Evolutionary conservation across 2,797 vertebrate genomes (phyloP).

Genomic region (Sternotherus odoratus): DNA sequence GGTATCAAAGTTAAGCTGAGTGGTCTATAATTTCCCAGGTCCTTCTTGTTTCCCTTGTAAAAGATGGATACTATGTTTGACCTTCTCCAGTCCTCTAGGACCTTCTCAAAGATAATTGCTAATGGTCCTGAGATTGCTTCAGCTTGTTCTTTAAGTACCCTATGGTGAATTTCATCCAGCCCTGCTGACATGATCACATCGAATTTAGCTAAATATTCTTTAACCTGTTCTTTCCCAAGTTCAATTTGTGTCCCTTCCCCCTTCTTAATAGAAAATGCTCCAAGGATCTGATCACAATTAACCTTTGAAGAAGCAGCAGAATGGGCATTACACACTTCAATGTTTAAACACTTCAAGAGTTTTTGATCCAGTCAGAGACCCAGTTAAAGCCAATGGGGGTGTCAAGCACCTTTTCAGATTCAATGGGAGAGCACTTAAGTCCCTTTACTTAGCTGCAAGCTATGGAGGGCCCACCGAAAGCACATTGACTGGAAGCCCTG

Average conservation of each 20-base stretch:
- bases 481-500: fast-evolving
- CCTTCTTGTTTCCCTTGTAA: background rate
- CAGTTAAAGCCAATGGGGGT: no score
- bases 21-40: background rate
- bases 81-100: background rate
- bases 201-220: background rate
- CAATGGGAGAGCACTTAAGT: background rate
- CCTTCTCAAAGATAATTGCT: background rate
- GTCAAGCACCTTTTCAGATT: background rate
- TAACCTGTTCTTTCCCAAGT: background rate
- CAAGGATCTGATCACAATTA: no score
- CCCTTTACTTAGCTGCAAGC: background rate
- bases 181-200: background rate
- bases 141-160: background rate
- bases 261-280: background rate
- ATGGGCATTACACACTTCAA: no score
- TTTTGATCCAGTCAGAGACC: no score
- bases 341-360: no score
- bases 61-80: background rate
- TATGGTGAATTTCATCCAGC: background rate
- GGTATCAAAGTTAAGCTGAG: background rate
- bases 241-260: background rate
- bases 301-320: no score
- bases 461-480: background rate
- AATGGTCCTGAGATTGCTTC: background rate